A percentile compares a stretch with the other conserved stretches of the same genome.
phyloP scores from a whole-genome alignment of 2,113 vertebrate genomes.

The Pluvianellus socialis region DNA sequence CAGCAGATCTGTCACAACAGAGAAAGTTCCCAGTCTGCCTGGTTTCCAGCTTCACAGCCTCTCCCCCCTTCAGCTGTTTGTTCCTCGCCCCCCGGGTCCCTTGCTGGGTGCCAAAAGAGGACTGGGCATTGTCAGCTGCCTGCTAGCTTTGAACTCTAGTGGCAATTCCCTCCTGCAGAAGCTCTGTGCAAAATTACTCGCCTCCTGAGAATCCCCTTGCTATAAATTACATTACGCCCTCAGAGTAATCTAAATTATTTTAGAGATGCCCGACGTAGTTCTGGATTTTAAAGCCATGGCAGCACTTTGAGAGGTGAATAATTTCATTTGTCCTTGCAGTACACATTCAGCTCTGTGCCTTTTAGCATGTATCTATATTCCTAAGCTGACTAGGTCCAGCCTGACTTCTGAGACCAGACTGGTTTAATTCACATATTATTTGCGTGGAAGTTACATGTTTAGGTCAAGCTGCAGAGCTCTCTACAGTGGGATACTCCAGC shows the following conservation, averaged over 20 bases:
- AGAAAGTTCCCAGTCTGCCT: background rate
- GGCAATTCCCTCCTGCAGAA: background rate
- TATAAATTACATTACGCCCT: background rate
- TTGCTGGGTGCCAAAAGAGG: background rate
- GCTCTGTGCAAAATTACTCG: background rate
- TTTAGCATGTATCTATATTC: background rate
- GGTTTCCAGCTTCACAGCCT: background rate
- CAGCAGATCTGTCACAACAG: background rate
- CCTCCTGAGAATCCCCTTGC: background rate
- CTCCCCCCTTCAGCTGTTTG: background rate
- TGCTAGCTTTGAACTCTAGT: background rate
- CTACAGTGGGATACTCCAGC: background rate
- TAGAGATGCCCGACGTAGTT: background rate
- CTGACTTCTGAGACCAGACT: background rate
- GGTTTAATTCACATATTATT: background rate
- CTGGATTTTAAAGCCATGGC: background rate
- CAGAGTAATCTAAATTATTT: background rate
- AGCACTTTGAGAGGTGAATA: background rate
- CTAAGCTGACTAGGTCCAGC: background rate
- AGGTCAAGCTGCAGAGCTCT: background rate
- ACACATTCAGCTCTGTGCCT: background rate
- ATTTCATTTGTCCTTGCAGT: background rate
- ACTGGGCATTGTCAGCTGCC: fast-evolving
- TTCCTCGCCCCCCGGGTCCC: background rate
- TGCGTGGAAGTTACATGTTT: background rate